A percentile compares a stretch with the other conserved stretches of the same genome.
Conservation (phyloP, 1,140 invertebrate species). For the Pogonomyrmex barbatus region DNA sequence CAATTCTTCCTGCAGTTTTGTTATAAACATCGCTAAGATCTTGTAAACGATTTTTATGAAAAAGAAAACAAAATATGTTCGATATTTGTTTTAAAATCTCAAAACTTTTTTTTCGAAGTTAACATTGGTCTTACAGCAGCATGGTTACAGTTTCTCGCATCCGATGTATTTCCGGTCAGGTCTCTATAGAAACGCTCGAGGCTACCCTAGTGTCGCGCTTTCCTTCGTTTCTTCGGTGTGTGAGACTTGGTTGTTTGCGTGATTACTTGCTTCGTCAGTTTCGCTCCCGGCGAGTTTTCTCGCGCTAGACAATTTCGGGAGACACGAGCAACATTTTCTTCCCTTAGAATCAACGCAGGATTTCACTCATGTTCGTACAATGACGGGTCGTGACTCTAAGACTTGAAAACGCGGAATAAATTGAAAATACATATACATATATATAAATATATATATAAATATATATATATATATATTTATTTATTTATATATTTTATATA, state of each 20-base stretch:
- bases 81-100: constrained; percentile 25
- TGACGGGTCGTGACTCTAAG: neutral
- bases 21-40: constrained; percentile 16
- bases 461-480: too few relatives aligned
- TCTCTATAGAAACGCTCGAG: constrained; percentile 7
- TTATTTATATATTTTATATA: too few relatives aligned
- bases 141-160: constrained; percentile 26
- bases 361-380: constrained; percentile 58
- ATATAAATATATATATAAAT: too few relatives aligned
- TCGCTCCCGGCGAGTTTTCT: constrained; percentile 68
- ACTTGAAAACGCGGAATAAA: constrained; percentile 4
- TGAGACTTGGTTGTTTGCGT: constrained; percentile 74
- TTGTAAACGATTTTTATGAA: constrained; percentile 34
- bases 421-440: neutral
- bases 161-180: constrained; percentile 48
- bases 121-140: constrained; percentile 22
- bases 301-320: constrained; percentile 76
- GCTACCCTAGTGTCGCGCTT: constrained; percentile 34
- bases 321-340: constrained; percentile 62
- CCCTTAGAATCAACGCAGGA: constrained; percentile 65
- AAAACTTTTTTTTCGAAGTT: constrained; percentile 46
- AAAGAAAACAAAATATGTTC: neutral
- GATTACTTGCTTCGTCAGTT: constrained; percentile 76
- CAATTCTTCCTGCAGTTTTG: neutral
- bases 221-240: constrained; percentile 38